These are phyloP conservation scores for Andrena fulva DNA, from an alignment of 2,888 invertebrate species.

Conservation along the genomic window DNA sequence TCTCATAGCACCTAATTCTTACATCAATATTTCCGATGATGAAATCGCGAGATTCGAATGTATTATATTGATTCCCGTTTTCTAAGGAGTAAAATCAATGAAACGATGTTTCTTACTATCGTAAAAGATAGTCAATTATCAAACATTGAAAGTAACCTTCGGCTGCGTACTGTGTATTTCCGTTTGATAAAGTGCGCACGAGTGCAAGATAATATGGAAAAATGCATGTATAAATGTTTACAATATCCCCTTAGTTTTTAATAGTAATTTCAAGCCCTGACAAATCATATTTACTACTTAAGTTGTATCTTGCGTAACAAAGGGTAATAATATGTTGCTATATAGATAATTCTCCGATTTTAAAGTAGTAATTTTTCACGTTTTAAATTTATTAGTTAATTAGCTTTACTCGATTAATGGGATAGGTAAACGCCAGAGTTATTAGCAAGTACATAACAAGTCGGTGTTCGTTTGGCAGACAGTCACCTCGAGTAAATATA, in stretches of 20 bases:
- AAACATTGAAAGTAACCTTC: conserved; percentile 5
- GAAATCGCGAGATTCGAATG: not conserved
- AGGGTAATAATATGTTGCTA: conserved; percentile 6
- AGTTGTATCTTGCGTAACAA: not conserved
- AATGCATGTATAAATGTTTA: conserved; percentile 12
- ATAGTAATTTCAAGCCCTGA: conserved; percentile 5
- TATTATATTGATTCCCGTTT: not conserved
- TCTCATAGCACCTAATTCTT: not conserved
- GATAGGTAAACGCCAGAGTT: conserved; percentile 3
- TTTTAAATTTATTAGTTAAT: not conserved
- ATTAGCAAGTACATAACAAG: not conserved
- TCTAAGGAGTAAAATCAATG: not conserved
- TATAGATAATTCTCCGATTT: conserved; percentile 18
- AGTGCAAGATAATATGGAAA: conserved; percentile 4
- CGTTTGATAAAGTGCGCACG: not conserved
- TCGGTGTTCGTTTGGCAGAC: conserved; percentile 7
- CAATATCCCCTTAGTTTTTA: conserved; percentile 3
- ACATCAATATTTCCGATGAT: conserved; percentile 5
- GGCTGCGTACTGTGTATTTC: conserved; percentile 8
- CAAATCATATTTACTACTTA: conserved; percentile 15
- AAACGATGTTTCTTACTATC: conserved; percentile 11
- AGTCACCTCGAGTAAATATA: conserved; percentile 3
- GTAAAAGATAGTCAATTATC: not conserved
- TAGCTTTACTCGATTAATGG: not conserved
- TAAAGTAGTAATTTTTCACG: not conserved